A percentile compares a stretch with the other conserved stretches of the same genome.
phyloP scores from a whole-genome alignment of 2,888 invertebrate genomes.

The Platerodrilus igneus region DNA sequence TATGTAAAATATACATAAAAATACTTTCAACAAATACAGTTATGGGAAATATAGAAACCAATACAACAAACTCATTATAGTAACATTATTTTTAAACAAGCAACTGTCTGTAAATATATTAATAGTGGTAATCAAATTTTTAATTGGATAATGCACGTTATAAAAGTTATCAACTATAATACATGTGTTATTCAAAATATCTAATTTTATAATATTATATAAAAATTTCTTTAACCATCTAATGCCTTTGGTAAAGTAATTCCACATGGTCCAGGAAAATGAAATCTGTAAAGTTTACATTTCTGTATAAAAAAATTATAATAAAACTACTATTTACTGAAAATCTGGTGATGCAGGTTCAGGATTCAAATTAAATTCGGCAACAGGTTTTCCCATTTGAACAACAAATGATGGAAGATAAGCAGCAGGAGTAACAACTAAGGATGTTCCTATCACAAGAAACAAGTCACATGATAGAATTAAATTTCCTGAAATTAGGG shows the following conservation, averaged over 20 bases:
- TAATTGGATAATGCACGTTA: too few relatives aligned
- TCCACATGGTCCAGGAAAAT: conserved; percentile 43
- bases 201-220: too few relatives aligned
- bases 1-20: too few relatives aligned
- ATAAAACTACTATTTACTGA: conserved; percentile 22
- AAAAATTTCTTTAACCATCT: too few relatives aligned
- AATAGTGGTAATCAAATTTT: too few relatives aligned
- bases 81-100: too few relatives aligned
- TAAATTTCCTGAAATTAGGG: conserved; percentile 51
- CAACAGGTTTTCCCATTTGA: conserved; percentile 66
- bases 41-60: too few relatives aligned
- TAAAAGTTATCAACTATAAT: too few relatives aligned
- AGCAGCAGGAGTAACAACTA: conserved; percentile 82
- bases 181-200: too few relatives aligned
- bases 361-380: conserved; percentile 60
- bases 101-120: too few relatives aligned
- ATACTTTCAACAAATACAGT: too few relatives aligned
- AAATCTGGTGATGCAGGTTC: conserved; percentile 38
- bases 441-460: conserved; percentile 80
- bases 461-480: conserved; percentile 71
- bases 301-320: not conserved
- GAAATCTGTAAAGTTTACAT: conserved; percentile 32
- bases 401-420: conserved; percentile 80
- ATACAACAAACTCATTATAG: too few relatives aligned
- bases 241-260: conserved; percentile 43